Conservation (phyloP, 1,140 invertebrate genomes). For the Drosophila lacteicornis region DNA sequence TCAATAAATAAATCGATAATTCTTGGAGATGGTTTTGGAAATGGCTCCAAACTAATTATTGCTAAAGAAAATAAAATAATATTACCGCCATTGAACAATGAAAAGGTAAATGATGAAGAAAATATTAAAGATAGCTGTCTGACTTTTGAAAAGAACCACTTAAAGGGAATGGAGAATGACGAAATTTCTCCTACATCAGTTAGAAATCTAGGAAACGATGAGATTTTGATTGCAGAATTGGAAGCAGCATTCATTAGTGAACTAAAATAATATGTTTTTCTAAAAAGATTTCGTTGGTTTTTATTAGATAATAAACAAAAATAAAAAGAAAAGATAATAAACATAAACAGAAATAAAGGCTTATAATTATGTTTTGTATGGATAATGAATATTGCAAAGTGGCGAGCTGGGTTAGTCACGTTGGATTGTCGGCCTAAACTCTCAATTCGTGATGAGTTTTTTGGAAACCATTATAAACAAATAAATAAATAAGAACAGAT, state of each 20-base stretch:
- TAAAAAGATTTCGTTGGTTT: background rate
- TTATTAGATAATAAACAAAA: background rate
- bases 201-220: constrained; percentile 15
- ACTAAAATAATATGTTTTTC: constrained; percentile 39
- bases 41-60: background rate
- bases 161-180: background rate
- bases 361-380: background rate
- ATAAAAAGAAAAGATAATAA: too few relatives aligned
- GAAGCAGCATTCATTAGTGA: constrained; percentile 56
- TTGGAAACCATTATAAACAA: too few relatives aligned
- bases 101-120: background rate
- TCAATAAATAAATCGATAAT: background rate
- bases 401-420: too few relatives aligned
- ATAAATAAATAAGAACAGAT: too few relatives aligned
- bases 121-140: background rate
- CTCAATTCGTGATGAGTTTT: too few relatives aligned
- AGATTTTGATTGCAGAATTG: constrained; percentile 51
- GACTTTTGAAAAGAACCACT: background rate
- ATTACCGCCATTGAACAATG: background rate
- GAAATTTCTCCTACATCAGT: background rate
- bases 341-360: too few relatives aligned
- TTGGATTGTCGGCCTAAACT: too few relatives aligned
- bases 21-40: background rate
- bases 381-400: background rate
- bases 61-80: background rate